Conservation (phyloP, 2,113 vertebrate species). For the Oncorhynchus masou region DNA sequence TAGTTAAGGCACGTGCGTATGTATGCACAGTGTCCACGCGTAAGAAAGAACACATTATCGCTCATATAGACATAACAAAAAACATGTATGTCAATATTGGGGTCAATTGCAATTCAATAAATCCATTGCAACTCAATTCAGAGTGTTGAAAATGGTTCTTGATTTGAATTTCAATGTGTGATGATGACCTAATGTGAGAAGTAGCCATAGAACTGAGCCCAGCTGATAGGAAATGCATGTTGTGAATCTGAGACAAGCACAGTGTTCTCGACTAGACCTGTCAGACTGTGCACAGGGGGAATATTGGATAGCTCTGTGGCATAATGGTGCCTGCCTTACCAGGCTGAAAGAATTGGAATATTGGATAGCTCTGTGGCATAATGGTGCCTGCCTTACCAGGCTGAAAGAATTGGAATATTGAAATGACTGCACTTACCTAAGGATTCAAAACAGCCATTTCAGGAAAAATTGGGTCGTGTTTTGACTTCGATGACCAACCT, state of each 20-base stretch:
- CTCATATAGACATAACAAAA: neutral
- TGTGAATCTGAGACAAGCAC: too few relatives aligned
- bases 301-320: neutral
- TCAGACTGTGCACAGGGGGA: neutral
- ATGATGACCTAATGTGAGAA: too few relatives aligned
- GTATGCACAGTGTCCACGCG: neutral
- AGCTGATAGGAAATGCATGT: too few relatives aligned
- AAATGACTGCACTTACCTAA: neutral
- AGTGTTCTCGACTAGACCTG: neutral
- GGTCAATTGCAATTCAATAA: too few relatives aligned
- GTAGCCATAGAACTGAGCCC: too few relatives aligned
- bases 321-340: neutral
- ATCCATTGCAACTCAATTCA: too few relatives aligned
- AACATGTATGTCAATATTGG: too few relatives aligned
- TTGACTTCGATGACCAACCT: conserved; percentile 35
- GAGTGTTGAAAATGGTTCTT: too few relatives aligned
- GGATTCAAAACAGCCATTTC: conserved; percentile 22
- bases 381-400: neutral
- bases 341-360: neutral
- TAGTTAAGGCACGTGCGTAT: neutral
- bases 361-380: neutral
- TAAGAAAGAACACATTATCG: neutral
- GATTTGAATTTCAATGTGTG: too few relatives aligned
- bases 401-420: neutral
- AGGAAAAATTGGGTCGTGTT: conserved; percentile 32